phyloP scores from a whole-genome alignment of 2,888 invertebrate species.

The Lysandra bellargus region DNA sequence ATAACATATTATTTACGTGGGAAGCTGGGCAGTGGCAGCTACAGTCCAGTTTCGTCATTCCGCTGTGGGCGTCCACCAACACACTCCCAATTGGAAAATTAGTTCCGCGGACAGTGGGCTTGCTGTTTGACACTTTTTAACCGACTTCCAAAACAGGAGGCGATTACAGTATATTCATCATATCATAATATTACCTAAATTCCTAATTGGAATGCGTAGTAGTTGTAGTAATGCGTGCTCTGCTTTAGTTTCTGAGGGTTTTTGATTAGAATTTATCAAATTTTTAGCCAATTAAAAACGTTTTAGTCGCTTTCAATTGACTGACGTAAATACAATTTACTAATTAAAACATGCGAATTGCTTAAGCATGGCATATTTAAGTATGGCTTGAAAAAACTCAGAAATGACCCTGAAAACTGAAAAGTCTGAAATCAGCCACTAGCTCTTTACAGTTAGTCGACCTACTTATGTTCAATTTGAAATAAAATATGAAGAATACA shows the following conservation, averaged over 20 bases:
- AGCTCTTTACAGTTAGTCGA: not conserved
- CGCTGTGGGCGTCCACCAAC: not conserved
- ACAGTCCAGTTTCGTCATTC: not conserved
- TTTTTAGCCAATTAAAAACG: no score
- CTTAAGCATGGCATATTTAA: no score
- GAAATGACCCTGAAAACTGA: not conserved
- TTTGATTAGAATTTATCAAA: no score
- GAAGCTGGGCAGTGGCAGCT: not conserved
- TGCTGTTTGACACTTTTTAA: not conserved
- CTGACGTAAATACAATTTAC: no score
- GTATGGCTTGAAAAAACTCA: no score
- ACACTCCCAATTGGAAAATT: constrained; percentile 13
- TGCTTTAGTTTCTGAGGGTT: no score
- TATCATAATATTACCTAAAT: no score
- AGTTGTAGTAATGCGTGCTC: no score
- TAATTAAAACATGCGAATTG: no score
- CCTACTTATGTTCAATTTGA: not conserved
- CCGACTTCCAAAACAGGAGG: not conserved
- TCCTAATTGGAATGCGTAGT: not conserved
- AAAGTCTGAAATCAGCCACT: not conserved
- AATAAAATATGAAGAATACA: not conserved
- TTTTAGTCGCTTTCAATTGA: no score
- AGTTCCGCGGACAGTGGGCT: not conserved
- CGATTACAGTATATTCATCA: not conserved
- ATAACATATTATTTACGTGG: not conserved